Conservation (phyloP, 1,140 invertebrate species). For the Hesperophylax magnus region DNA sequence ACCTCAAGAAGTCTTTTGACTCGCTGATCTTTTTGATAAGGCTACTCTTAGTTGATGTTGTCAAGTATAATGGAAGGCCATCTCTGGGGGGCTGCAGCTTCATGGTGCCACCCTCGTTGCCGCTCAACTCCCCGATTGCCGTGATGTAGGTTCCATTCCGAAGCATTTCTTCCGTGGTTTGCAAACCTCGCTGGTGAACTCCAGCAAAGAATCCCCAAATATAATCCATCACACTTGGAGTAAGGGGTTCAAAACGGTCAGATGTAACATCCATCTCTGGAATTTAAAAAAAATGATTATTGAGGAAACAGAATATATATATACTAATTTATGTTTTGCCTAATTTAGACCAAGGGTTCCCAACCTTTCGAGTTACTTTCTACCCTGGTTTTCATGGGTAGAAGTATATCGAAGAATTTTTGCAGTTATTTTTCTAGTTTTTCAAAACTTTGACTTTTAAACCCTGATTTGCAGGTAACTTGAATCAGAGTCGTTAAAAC, state of each 20-base stretch:
- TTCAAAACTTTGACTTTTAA: no score
- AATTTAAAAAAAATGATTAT: background rate
- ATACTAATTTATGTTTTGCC: no score
- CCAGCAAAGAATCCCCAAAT: conserved; percentile 86
- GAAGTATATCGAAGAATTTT: no score
- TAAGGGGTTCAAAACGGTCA: conserved; percentile 81
- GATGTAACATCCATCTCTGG: conserved; percentile 82
- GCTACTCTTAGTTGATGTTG: conserved; percentile 77
- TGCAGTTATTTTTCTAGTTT: no score
- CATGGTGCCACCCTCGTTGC: conserved; percentile 70
- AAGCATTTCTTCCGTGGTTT: conserved; percentile 85
- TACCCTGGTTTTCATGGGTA: no score
- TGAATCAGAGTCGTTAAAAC: no score
- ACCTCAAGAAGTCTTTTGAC: conserved; percentile 75
- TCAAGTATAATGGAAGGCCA: conserved; percentile 80
- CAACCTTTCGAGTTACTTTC: no score
- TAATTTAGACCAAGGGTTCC: no score
- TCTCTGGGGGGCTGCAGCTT: conserved; percentile 78
- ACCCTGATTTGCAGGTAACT: no score
- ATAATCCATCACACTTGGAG: conserved; percentile 79
- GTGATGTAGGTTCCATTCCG: conserved; percentile 82
- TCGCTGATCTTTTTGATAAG: conserved; percentile 80
- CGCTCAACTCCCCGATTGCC: conserved; percentile 80
- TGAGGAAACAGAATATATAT: background rate
- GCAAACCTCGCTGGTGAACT: conserved; percentile 80